Conservation (phyloP, 2,113 vertebrate species). For the Cepphus grylle region DNA sequence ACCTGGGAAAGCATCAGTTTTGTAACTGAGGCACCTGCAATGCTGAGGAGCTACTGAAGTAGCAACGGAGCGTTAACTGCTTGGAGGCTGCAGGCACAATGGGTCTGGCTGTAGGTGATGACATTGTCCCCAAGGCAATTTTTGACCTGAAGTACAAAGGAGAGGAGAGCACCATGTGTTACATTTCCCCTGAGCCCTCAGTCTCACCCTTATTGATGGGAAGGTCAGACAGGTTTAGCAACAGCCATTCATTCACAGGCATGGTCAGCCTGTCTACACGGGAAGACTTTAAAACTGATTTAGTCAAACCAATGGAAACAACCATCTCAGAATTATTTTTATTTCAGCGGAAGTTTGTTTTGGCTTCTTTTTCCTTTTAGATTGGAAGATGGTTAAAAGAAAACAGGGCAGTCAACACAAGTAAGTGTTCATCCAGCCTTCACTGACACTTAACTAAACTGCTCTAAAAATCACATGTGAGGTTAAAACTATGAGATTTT, state of each 20-base stretch:
- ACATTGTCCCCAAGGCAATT: neutral
- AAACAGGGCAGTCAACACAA: neutral
- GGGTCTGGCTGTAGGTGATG: neutral
- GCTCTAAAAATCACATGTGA: neutral
- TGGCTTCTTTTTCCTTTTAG: neutral
- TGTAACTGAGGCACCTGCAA: neutral
- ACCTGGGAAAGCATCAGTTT: neutral
- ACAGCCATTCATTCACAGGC: neutral
- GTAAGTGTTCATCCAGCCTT: neutral
- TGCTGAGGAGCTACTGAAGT: neutral
- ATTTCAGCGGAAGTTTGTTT: neutral
- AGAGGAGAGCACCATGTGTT: neutral
- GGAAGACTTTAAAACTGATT: neutral
- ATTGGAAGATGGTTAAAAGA: neutral
- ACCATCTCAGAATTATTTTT: neutral
- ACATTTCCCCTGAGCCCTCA: neutral
- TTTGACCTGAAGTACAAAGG: neutral
- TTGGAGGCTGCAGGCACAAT: neutral
- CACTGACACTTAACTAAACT: neutral
- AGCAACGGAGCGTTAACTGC: neutral
- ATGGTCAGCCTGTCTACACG: neutral
- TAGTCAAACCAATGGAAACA: neutral
- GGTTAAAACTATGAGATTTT: neutral
- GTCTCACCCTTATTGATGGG: conserved; percentile 18
- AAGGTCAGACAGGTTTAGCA: conserved; percentile 13